Evolutionary conservation across 2,888 invertebrate species (phyloP).

Genomic region (Brachynemurus nebulosus): DNA sequence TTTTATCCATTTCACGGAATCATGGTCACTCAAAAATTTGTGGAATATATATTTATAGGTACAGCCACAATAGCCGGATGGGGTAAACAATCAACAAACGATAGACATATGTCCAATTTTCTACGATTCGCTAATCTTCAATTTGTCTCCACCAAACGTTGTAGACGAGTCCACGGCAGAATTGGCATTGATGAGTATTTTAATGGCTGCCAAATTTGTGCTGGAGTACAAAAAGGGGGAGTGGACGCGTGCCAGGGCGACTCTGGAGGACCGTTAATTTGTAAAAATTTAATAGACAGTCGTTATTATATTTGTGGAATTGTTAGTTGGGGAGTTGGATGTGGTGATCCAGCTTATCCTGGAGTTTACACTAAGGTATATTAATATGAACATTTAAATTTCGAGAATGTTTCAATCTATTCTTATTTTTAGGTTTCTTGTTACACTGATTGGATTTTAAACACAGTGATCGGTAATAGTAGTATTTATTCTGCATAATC

Average conservation of each 20-base stretch:
- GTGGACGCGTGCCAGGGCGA: constrained; percentile 26
- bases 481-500: too few relatives aligned
- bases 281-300: constrained; percentile 18
- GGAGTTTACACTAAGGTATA: constrained; percentile 23
- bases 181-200: constrained; percentile 20
- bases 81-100: constrained; percentile 18
- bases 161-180: constrained; percentile 16
- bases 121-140: neutral
- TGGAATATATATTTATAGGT: too few relatives aligned
- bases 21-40: too few relatives aligned
- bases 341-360: constrained; percentile 21
- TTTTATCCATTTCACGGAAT: too few relatives aligned
- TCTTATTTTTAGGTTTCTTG: constrained; percentile 15
- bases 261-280: constrained; percentile 24
- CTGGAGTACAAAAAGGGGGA: constrained; percentile 19
- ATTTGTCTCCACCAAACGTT: neutral
- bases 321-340: constrained; percentile 25
- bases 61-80: constrained; percentile 23
- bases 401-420: neutral
- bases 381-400: neutral
- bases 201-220: constrained; percentile 21
- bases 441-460: constrained; percentile 21
- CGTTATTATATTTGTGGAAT: constrained; percentile 25
- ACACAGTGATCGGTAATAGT: too few relatives aligned
- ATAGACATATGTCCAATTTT: neutral